Evolutionary conservation across 2,797 vertebrate species (phyloP).

Genomic region (Squalus acanthias): DNA sequence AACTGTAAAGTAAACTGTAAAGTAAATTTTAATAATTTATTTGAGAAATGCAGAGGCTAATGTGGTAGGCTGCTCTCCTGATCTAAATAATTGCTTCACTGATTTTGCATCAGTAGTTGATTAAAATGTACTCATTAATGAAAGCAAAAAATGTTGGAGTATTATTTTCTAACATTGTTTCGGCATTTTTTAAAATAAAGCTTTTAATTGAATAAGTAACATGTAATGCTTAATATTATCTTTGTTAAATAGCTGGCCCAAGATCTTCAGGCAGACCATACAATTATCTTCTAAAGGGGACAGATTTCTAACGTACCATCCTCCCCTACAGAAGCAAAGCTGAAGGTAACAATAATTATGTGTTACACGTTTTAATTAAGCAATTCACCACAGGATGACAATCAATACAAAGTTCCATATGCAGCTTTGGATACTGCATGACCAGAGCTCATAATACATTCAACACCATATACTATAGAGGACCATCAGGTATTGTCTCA

Average conservation of each 20-base stretch:
- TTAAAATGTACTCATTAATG: not conserved
- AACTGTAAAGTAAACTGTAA: not conserved
- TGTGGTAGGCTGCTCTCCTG: not conserved
- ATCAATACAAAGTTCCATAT: not conserved
- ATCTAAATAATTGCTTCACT: not conserved
- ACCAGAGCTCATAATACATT: slow-evolving; percentile 13
- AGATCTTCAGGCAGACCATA: not conserved
- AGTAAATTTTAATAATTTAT: not conserved
- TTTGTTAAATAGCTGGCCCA: not conserved
- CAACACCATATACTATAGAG: not conserved
- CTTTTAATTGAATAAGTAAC: not conserved
- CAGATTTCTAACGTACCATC: not conserved
- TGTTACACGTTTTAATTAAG: slow-evolving; percentile 9
- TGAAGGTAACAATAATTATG: not conserved
- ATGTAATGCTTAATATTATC: not conserved
- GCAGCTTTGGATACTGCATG: not conserved
- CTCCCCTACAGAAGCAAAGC: not conserved
- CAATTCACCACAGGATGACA: not conserved
- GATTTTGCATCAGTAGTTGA: not conserved
- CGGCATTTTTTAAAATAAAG: not conserved
- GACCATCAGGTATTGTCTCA: not conserved
- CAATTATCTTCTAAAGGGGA: not conserved
- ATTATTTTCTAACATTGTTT: not conserved
- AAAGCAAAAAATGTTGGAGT: not conserved
- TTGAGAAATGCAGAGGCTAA: not conserved